Evolutionary conservation across 1,140 invertebrate species (phyloP).

Genomic region (Penaeus japonicus): DNA sequence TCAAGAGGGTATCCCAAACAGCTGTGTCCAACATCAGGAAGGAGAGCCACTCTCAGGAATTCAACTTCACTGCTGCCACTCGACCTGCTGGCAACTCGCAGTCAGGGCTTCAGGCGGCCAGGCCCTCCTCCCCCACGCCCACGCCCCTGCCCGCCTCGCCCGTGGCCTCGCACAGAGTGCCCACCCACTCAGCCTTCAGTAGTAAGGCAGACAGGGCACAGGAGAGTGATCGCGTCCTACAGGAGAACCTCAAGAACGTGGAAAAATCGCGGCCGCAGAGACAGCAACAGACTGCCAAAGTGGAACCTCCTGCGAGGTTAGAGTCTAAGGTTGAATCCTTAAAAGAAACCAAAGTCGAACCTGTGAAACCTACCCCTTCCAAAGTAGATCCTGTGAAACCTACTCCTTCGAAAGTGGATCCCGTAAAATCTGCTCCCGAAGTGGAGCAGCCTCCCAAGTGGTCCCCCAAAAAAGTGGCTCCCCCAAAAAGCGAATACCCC

Average conservation of each 20-base stretch:
- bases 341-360: conserved; percentile 30
- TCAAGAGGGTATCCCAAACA: conserved; percentile 68
- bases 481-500: neutral
- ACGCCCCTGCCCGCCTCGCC: conserved; percentile 41
- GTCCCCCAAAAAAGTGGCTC: neutral
- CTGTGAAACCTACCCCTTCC: neutral
- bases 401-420: conserved; percentile 1
- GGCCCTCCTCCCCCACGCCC: conserved; percentile 41
- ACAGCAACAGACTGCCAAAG: neutral
- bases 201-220: conserved; percentile 26
- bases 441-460: too few species aligned
- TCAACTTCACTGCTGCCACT: conserved; percentile 66
- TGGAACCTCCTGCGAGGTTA: neutral
- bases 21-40: conserved; percentile 75
- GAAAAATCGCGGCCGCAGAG: conserved; percentile 33
- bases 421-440: neutral
- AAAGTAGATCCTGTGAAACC: conserved; percentile 21
- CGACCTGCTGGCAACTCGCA: neutral
- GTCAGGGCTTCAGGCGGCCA: neutral
- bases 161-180: conserved; percentile 33
- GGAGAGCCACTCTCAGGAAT: conserved; percentile 72
- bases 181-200: conserved; percentile 19
- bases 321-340: conserved; percentile 14
- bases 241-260: conserved; percentile 51
- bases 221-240: conserved; percentile 47